phyloP scores from a whole-genome alignment of 2,888 invertebrate species.

The Hyppa rectilinea region DNA sequence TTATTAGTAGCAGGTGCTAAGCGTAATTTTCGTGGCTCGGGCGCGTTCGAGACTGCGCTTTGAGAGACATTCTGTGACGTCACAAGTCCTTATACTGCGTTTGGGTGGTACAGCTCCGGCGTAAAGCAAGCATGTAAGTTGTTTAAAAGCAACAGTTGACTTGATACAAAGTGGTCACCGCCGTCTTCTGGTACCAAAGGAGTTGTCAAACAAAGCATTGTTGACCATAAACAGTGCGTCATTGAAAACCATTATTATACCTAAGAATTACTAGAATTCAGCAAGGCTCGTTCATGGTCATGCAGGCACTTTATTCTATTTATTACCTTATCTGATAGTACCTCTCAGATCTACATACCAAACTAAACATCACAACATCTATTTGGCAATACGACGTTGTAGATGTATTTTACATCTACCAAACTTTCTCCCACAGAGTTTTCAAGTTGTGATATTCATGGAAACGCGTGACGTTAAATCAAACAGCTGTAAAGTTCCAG shows the following conservation, averaged over 20 bases:
- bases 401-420: neutral
- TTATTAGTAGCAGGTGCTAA: conserved; percentile 65
- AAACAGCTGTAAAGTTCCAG: neutral
- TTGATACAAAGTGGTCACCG: neutral
- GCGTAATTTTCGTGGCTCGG: conserved; percentile 58
- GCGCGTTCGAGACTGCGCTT: conserved; percentile 45
- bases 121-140: conserved; percentile 7
- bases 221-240: neutral
- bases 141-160: neutral
- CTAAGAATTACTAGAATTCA: no score
- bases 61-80: conserved; percentile 50
- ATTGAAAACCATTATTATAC: neutral
- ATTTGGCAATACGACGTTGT: neutral
- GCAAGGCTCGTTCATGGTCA: neutral
- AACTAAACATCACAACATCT: neutral
- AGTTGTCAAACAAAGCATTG: neutral
- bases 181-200: neutral
- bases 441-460: neutral
- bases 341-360: no score
- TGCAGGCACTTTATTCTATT: neutral
- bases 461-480: neutral
- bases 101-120: neutral
- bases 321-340: neutral
- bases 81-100: conserved; percentile 42
- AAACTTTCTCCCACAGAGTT: neutral